Conservation (phyloP, 1,140 invertebrate genomes). For the Drosophila parvula region DNA sequence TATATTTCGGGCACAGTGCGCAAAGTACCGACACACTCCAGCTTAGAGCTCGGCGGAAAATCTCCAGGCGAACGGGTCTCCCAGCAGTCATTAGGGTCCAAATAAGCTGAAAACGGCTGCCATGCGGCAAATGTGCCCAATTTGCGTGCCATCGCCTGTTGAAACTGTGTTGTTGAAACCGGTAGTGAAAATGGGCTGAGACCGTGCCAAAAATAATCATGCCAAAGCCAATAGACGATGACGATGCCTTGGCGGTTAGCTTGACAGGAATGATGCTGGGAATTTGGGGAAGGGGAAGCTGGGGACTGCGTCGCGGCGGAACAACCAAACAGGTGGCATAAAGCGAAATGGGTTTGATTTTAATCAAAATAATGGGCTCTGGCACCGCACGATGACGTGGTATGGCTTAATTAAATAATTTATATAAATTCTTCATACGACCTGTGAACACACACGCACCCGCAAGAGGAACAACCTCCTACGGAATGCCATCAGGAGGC, state of each 20-base stretch:
- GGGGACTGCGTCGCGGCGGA: neutral
- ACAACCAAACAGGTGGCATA: conserved; percentile 61
- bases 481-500: neutral
- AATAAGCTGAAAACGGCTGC: conserved; percentile 62
- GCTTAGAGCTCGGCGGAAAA: conserved; percentile 14
- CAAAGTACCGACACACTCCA: conserved; percentile 15
- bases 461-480: neutral
- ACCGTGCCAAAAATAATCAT: conserved; percentile 68
- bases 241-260: conserved; percentile 20
- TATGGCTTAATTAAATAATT: conserved; percentile 80
- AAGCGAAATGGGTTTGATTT: conserved; percentile 76
- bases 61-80: conserved; percentile 50
- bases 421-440: conserved; percentile 70
- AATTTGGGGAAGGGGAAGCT: neutral
- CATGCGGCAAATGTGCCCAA: conserved; percentile 70
- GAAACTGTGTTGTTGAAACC: conserved; percentile 17
- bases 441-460: conserved; percentile 32
- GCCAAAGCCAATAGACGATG: conserved; percentile 62
- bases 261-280: neutral
- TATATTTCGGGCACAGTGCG: neutral
- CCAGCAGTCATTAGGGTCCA: conserved; percentile 62
- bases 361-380: conserved; percentile 76
- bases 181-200: conserved; percentile 11
- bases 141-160: conserved; percentile 45
- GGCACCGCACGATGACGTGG: conserved; percentile 62